Evolutionary conservation across 2,797 vertebrate species (phyloP), one percentile per base, ranked within the genome.

Genomic region (Leuciscus waleckii): DNA sequence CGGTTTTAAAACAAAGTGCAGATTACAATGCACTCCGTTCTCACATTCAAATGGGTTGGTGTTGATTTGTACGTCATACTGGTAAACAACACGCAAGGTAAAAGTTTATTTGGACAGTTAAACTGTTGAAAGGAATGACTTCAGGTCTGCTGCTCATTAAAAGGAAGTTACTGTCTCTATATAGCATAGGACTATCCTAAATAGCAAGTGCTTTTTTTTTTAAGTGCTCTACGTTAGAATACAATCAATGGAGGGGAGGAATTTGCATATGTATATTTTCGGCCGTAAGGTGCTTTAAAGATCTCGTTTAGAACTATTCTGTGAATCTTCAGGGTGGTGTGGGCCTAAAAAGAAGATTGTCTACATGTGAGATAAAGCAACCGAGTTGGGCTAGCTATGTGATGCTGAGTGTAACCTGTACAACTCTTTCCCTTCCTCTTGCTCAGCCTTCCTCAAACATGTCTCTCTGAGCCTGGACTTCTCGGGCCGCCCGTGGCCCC

Each of bases 211-310:
- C 16, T 49, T 35, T 35, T 49, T 49, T 41, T 74, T 71, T 68
- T 93, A 95, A 95, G 95, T 96, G 95, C 95, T 94, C 90, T 93
- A 79, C 87, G 92, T 93, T 94, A 91, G 86, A 75, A 92, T 94
- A 96, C 94, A 96, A 95, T 94, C 92, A 93, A 93, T 93, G 29
- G 61, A 58, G 80, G 80, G 49, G 70, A 65, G 75, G 75, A 77
- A 58, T 49, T 90, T 93, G 93, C 92, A 94, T 90, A 92, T 89
- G 80, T 87, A 89, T 89, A 74, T 81, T 70, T 54, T 49, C 75
- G 86, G 39, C 78, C 90, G 81, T 82, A 85, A 90, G 88, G 89
- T 90, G 89, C 89, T 86, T 89, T 76, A 65, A n/a, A 56, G 21
- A n/a, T 71, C 49, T 49, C 6, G n/a, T 67, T 81, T 69, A 61